Evolutionary conservation across 2,797 vertebrate species (phyloP).

Genomic region (Coreius guichenoti): DNA sequence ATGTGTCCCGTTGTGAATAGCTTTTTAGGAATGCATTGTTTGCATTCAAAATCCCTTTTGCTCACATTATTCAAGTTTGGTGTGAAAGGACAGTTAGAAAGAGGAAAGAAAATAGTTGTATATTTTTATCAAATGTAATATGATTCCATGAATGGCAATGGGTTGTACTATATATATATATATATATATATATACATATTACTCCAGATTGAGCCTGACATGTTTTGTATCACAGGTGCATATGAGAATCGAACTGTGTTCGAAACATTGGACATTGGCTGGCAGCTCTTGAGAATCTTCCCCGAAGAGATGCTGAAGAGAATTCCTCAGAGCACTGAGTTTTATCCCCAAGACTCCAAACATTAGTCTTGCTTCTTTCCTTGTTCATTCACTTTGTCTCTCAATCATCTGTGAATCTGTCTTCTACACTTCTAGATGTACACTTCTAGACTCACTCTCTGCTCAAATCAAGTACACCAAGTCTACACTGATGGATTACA

Average conservation of each 20-base stretch:
- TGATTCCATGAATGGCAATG: neutral
- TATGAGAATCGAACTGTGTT: slow-evolving; percentile 94
- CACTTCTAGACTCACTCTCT: slow-evolving; percentile 2
- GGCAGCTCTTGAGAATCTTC: slow-evolving; percentile 97
- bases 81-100: neutral
- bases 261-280: slow-evolving; percentile 97
- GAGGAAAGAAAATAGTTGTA: no score
- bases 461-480: slow-evolving; percentile 3
- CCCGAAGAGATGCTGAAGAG: slow-evolving; percentile 99
- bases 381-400: slow-evolving; percentile 4
- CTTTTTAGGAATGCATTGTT: neutral
- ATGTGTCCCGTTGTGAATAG: neutral
- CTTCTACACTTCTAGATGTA: slow-evolving; percentile 17
- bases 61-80: neutral
- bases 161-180: neutral
- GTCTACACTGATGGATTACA: neutral
- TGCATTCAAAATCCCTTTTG: neutral
- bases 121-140: neutral
- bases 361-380: slow-evolving; percentile 71
- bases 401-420: slow-evolving; percentile 18
- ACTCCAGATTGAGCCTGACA: no score
- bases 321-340: slow-evolving; percentile 95
- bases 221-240: slow-evolving; percentile 75
- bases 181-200: no score
- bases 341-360: slow-evolving; percentile 93